phyloP scores from a whole-genome alignment of 2,888 invertebrate genomes.

The Chloroclysta siterata region DNA sequence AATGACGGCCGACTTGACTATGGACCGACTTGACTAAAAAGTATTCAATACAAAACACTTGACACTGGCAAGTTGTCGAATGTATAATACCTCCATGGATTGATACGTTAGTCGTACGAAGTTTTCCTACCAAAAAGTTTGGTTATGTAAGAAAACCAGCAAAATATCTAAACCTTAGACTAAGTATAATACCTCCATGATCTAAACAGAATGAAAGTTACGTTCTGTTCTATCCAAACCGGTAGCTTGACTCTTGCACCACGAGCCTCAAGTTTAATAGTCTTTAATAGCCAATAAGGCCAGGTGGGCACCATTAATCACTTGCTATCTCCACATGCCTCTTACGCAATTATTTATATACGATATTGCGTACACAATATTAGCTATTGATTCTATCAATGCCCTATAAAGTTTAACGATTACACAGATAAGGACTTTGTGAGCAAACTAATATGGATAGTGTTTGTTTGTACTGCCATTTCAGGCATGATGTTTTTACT shows the following conservation, averaged over 20 bases:
- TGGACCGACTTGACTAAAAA: no score
- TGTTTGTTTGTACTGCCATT: background rate
- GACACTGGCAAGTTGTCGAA: no score
- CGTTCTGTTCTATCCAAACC: background rate
- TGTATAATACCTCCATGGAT: no score
- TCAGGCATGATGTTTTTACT: no score
- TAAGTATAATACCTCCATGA: no score
- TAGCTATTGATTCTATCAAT: background rate
- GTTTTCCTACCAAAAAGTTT: no score
- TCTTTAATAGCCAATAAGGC: slow-evolving; percentile 24
- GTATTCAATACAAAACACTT: no score
- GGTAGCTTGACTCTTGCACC: slow-evolving; percentile 18
- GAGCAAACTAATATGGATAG: background rate
- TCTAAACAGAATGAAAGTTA: slow-evolving; percentile 1
- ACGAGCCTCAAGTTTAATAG: slow-evolving; percentile 14
- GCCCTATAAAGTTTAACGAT: background rate
- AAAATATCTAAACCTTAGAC: no score
- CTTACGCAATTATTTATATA: slow-evolving; percentile 39
- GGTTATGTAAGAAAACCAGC: no score
- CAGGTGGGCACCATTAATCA: slow-evolving; percentile 40
- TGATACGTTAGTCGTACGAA: no score
- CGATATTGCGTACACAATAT: background rate
- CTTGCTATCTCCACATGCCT: slow-evolving; percentile 33
- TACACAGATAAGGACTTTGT: background rate
- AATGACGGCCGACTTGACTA: no score